These are phyloP conservation scores for Ferdinandea cuprea DNA, from an alignment of 2,888 invertebrate genomes.

Conservation along the genomic window DNA sequence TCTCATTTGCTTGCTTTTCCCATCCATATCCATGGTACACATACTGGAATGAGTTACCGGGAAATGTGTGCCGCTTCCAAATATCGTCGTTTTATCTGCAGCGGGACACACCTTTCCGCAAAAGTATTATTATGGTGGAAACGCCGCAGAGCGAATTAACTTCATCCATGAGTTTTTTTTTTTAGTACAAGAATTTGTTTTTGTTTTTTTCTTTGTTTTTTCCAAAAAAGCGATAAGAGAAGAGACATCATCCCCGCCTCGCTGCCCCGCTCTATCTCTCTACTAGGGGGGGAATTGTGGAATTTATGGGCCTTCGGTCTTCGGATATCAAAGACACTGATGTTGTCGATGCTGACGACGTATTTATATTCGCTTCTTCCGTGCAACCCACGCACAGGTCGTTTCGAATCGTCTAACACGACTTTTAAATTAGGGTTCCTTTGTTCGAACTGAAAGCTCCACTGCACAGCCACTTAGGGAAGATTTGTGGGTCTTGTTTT, in stretches of 20 bases:
- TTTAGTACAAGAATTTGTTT: no score
- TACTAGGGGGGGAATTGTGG: conserved; percentile 30
- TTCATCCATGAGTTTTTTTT: conserved; percentile 20
- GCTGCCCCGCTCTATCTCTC: conserved; percentile 16
- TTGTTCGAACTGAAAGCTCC: conserved; percentile 69
- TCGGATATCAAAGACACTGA: conserved; percentile 72
- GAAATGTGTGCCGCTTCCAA: conserved; percentile 51
- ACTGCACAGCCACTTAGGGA: conserved; percentile 63
- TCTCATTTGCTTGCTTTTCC: conserved; percentile 74
- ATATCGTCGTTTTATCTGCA: conserved; percentile 27
- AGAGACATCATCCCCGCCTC: conserved; percentile 45
- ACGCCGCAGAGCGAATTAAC: conserved; percentile 56
- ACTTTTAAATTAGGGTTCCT: conserved; percentile 74
- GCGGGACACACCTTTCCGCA: conserved; percentile 71
- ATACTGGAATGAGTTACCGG: conserved; percentile 51
- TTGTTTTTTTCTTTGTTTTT: conserved; percentile 12
- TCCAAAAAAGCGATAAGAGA: conserved; percentile 62
- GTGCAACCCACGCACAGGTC: conserved; percentile 71
- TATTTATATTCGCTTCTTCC: conserved; percentile 72
- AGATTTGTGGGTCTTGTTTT: conserved; percentile 69
- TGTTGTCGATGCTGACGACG: conserved; percentile 72
- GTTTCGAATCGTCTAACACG: conserved; percentile 73
- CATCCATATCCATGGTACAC: conserved; percentile 49
- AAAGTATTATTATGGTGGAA: conserved; percentile 55
- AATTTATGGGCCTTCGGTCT: conserved; percentile 66